Percentiles rank a stretch among this genome's conserved stretches.
These are phyloP conservation scores for Salpingus planirostris DNA, from an alignment of 2,888 invertebrate species.

Conservation along the genomic window DNA sequence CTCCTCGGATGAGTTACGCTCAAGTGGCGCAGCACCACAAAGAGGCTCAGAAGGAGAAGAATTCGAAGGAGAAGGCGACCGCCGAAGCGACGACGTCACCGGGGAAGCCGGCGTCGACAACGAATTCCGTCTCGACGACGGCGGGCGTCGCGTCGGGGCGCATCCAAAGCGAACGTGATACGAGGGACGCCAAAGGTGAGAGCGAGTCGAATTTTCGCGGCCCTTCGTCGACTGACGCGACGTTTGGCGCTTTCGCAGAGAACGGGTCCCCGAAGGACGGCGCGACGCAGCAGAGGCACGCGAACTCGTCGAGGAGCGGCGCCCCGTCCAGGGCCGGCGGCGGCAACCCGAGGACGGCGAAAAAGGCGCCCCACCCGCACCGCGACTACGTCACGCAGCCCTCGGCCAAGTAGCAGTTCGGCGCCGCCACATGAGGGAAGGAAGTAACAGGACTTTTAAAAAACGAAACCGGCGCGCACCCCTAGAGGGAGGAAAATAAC, in stretches of 20 bases:
- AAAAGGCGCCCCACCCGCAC: constrained; percentile 17
- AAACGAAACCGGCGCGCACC: no score
- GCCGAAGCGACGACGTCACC: constrained; percentile 14
- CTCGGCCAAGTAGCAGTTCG: constrained; percentile 43
- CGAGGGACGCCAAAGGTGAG: constrained; percentile 23
- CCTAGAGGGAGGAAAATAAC: no score
- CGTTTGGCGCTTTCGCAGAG: no score
- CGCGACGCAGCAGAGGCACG: constrained; percentile 15
- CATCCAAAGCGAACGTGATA: constrained; percentile 20
- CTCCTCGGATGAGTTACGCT: constrained; percentile 52
- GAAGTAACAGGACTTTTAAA: no score
- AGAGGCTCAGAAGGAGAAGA: constrained; percentile 31
- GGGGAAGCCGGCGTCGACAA: constrained; percentile 15
- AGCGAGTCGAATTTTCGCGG: no score
- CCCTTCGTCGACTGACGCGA: no score
- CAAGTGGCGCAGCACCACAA: constrained; percentile 59
- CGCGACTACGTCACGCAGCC: constrained; percentile 33
- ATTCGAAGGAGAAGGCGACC: constrained; percentile 22
- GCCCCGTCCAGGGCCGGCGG: constrained; percentile 13
- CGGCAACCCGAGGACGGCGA: no score
- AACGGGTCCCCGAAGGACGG: constrained; percentile 17
- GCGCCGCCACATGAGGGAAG: no score
- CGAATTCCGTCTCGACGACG: constrained; percentile 14
- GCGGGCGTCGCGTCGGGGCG: constrained; percentile 7
- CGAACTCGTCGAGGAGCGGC: constrained; percentile 18